Evolutionary conservation across 2,888 invertebrate species (phyloP), one percentile per base, ranked within the genome.

Genomic region (Acrobasis repandana): DNA sequence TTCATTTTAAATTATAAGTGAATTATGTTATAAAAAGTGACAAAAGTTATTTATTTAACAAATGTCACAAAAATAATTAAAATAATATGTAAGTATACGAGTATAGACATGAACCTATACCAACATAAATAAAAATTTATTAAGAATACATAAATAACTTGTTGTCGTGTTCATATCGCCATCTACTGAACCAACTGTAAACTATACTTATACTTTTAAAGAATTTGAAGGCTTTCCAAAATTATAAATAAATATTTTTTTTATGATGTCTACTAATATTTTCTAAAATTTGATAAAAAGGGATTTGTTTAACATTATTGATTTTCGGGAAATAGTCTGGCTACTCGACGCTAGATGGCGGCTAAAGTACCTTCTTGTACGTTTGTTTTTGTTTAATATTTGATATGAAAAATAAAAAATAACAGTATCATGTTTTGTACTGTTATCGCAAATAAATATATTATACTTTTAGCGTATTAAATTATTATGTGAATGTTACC

Each of bases 311-410:
- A 20, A 6, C 0, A 20, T 9, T n/a, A 64, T 64, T 28, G 62
- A 67, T 64, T 67, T 66, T 49, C 60, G 6, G n/a, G 9, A 8
- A 3, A 9, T 52, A 67, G 69, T 85, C 72, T 46, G 34, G 82
- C 91, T 88, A 90, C 86, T 88, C 85, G 63, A 56, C 80, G 68
- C 75, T 78, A 90, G 90, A 87, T 89, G 89, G 83, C 89, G 72
- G 5, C 20, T 28, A 58, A 58, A 34, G 46, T 56, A 4, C 57
- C 52, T 47, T 0, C 2, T 2, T 28, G 2, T 16, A 16, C n/a
- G n/a, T n/a, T n/a, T n/a, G n/a, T n/a, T 2, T 48, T 48, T 18
- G 16, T 16, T 48, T 28, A 6, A 28, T 28, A 28, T 28, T 4
- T 20, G 2, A 20, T 20, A 20, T 20, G 2, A 3, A 4, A 20